Evolutionary conservation across 53 echinoderm and acorn worm genomes (phyloP).

Genomic region (Luidia sarsii): DNA sequence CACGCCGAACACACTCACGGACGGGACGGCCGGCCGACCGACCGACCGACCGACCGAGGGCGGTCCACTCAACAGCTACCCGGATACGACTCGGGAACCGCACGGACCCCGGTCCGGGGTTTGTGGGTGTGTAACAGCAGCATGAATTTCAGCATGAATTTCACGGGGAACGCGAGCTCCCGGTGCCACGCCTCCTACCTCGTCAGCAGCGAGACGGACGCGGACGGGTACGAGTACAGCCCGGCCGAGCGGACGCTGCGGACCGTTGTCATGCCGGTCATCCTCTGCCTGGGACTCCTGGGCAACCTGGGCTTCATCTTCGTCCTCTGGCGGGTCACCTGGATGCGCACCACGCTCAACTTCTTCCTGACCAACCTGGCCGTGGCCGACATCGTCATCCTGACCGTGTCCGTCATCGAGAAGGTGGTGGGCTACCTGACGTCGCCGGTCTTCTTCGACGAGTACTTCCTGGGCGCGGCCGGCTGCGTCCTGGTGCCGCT

Average conservation of each 20-base stretch:
- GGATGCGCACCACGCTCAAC: slow-evolving; percentile 49
- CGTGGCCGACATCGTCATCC: slow-evolving; percentile 21
- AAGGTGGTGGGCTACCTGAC: slow-evolving; percentile 18
- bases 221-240: slow-evolving; percentile 3
- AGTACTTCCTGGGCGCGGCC: slow-evolving; percentile 25
- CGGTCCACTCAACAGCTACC: no score
- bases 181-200: background rate
- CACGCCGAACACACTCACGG: no score
- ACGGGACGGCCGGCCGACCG: no score
- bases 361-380: slow-evolving; percentile 43
- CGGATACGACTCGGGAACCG: no score
- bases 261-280: slow-evolving; percentile 42
- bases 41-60: no score
- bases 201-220: slow-evolving; percentile 4
- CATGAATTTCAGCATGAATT: no score
- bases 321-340: slow-evolving; percentile 46
- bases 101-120: no score
- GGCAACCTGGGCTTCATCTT: slow-evolving; percentile 44
- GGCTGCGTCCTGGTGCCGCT: slow-evolving; percentile 41
- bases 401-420: slow-evolving; percentile 20
- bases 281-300: slow-evolving; percentile 19
- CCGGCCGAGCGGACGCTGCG: slow-evolving; percentile 10
- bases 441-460: slow-evolving; percentile 24
- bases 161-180: no score
- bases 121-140: no score